These are phyloP conservation scores for Eidolon helvum DNA, from an alignment of 2,113 vertebrate genomes.

Conservation along the genomic window DNA sequence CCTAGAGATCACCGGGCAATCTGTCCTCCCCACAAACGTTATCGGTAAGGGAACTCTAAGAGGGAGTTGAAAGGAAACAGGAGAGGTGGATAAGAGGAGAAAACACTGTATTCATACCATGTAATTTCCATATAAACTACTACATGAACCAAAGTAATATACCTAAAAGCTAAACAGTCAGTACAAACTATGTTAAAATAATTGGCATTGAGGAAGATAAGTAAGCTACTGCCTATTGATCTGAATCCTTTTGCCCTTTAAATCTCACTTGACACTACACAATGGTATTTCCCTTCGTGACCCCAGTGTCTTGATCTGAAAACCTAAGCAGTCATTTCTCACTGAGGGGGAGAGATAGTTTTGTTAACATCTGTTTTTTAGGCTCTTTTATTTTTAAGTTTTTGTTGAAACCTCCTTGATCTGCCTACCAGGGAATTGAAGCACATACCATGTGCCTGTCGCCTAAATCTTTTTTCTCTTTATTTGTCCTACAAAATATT, in stretches of 20 bases:
- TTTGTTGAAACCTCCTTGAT: constrained; percentile 46
- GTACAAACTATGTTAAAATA: neutral
- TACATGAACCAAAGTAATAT: neutral
- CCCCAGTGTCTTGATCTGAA: constrained; percentile 59
- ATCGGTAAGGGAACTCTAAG: neutral
- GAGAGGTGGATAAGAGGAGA: neutral
- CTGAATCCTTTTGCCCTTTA: neutral
- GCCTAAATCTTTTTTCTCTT: constrained; percentile 53
- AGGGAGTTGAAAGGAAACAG: neutral
- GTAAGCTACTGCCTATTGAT: constrained; percentile 47
- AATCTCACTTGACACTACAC: constrained; percentile 8
- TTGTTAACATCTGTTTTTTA: constrained; percentile 54
- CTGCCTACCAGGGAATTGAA: constrained; percentile 59
- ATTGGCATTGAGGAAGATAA: constrained; percentile 19
- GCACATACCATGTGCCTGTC: neutral
- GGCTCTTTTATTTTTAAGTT: constrained; percentile 62
- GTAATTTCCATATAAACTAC: neutral
- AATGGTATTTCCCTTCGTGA: constrained; percentile 9
- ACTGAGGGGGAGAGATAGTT: constrained; percentile 38
- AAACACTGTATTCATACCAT: neutral
- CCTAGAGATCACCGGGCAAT: neutral
- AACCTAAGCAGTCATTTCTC: constrained; percentile 40
- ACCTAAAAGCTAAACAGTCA: constrained; percentile 23
- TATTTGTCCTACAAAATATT: constrained; percentile 73
- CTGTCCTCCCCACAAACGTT: neutral